Evolutionary conservation across 2,797 vertebrate genomes (phyloP).

Genomic region (Mus minutoides): DNA sequence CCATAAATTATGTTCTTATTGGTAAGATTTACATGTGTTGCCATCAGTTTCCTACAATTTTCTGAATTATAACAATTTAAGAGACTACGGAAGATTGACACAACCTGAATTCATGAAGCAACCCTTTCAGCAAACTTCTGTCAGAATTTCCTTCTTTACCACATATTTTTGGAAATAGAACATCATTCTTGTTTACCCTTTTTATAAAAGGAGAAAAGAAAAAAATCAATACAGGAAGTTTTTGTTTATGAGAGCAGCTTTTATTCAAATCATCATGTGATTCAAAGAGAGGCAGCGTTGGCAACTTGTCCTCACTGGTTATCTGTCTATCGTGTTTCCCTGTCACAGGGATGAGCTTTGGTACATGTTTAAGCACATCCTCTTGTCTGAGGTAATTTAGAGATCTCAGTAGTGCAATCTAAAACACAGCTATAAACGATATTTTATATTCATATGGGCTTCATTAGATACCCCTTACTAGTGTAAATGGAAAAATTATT

Average conservation of each 20-base stretch:
- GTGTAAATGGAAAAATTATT: not conserved
- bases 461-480: not conserved
- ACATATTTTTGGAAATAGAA: not conserved
- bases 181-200: not conserved
- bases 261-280: not conserved
- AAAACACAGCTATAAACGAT: not conserved
- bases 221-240: not conserved
- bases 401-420: conserved; percentile 7
- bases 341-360: not conserved
- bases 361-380: not conserved
- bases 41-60: conserved; percentile 29
- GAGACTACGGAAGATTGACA: not conserved
- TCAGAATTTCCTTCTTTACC: not conserved
- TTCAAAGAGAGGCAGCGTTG: conserved; percentile 16
- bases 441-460: not conserved
- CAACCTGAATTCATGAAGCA: not conserved
- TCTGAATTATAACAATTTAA: not conserved
- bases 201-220: not conserved
- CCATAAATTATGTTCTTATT: conserved; percentile 27
- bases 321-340: not conserved
- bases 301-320: not conserved
- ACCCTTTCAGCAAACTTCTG: not conserved
- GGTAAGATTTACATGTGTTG: not conserved
- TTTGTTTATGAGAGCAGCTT: not conserved
- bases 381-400: not conserved